A percentile compares a stretch with the other conserved stretches of the same genome.
Conservation (phyloP, 2,797 vertebrate species). For the Sus cebifrons region DNA sequence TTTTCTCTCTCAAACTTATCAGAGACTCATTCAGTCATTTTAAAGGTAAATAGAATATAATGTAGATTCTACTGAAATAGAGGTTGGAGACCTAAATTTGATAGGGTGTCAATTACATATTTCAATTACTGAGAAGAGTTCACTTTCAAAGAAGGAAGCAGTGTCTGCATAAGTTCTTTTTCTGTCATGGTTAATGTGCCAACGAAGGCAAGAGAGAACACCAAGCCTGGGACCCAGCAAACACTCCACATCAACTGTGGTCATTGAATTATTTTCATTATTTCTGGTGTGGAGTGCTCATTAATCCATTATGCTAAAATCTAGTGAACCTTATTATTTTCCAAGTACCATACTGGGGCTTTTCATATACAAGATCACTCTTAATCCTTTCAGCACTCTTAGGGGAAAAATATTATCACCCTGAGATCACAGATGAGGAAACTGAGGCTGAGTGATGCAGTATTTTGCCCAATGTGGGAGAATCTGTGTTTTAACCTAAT, state of each 20-base stretch:
- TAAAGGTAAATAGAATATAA: conserved; percentile 33
- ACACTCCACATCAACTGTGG: neutral
- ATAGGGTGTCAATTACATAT: neutral
- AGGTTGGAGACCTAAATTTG: neutral
- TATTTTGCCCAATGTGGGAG: neutral
- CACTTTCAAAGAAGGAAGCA: neutral
- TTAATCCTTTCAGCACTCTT: neutral
- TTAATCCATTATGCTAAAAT: neutral
- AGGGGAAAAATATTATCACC: neutral
- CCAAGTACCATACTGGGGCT: neutral
- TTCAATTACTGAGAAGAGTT: conserved; percentile 20
- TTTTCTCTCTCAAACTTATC: neutral
- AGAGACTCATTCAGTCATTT: neutral
- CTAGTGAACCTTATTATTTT: neutral
- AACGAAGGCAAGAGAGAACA: neutral
- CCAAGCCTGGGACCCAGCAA: neutral
- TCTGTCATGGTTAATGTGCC: neutral
- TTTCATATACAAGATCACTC: neutral
- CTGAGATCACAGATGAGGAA: conserved; percentile 19
- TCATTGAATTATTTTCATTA: neutral
- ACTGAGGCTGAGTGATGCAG: neutral
- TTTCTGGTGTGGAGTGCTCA: neutral
- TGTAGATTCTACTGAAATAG: neutral
- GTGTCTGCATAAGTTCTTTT: neutral
- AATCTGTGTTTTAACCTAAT: neutral